Conservation (phyloP, 2,797 vertebrate genomes). For the Melanogrammus aeglefinus region DNA sequence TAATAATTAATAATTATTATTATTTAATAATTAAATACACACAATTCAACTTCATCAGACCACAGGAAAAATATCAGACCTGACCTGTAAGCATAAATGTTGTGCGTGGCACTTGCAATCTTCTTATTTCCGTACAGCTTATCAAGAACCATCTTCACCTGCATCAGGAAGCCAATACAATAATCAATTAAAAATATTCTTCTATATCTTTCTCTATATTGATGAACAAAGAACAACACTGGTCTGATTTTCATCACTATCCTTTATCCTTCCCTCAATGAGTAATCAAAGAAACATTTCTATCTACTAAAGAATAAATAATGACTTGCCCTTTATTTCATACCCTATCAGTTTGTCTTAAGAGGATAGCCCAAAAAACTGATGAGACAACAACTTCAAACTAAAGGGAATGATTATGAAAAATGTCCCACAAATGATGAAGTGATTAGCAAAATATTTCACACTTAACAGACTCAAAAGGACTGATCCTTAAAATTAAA, state of each 20-base stretch:
- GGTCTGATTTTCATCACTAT: neutral
- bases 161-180: constrained; percentile 29
- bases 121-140: constrained; percentile 95
- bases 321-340: neutral
- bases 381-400: neutral
- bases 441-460: neutral
- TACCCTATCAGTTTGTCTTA: neutral
- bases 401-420: neutral
- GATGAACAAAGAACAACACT: neutral
- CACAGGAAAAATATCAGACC: constrained; percentile 37
- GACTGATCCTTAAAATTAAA: neutral
- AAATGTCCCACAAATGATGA: neutral
- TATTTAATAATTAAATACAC: neutral
- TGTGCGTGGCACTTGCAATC: constrained; percentile 95
- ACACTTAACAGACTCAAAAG: neutral
- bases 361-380: neutral
- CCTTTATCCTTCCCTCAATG: neutral
- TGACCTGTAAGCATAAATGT: constrained; percentile 95
- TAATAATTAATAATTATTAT: neutral
- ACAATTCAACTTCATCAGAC: neutral
- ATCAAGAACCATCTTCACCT: constrained; percentile 91
- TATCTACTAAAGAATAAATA: neutral
- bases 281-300: neutral
- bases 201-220: neutral
- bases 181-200: neutral